phyloP scores from a whole-genome alignment of 2,113 vertebrate genomes.

The Desmodus rotundus region DNA sequence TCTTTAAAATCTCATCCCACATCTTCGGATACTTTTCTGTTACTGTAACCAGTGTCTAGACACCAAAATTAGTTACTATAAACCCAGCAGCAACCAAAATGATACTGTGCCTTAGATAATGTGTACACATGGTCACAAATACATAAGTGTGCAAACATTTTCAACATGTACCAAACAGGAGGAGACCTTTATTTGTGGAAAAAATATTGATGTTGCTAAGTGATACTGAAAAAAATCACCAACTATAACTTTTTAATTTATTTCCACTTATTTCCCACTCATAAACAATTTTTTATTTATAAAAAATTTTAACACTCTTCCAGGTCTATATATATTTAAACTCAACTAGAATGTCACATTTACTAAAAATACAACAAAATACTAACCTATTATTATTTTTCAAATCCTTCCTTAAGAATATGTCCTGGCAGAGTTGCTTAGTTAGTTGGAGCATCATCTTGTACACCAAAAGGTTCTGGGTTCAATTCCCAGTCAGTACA shows the following conservation, averaged over 20 bases:
- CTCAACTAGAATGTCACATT: slow-evolving; percentile 56
- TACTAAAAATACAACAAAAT: slow-evolving; percentile 64
- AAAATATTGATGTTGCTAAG: slow-evolving; percentile 86
- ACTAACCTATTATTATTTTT: slow-evolving; percentile 38
- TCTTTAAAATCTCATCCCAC: slow-evolving; percentile 77
- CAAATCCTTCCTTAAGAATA: slow-evolving; percentile 20
- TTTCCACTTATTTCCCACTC: slow-evolving; percentile 30
- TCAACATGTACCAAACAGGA: slow-evolving; percentile 57
- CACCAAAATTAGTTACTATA: slow-evolving; percentile 80
- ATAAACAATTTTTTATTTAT: slow-evolving; percentile 70
- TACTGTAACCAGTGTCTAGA: slow-evolving; percentile 78
- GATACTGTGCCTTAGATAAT: slow-evolving; percentile 54
- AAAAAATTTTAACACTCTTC: slow-evolving; percentile 71
- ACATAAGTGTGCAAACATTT: slow-evolving; percentile 40
- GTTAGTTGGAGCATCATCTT: no score
- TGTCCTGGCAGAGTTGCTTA: not conserved
- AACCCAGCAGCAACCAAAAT: slow-evolving; percentile 43
- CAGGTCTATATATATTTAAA: slow-evolving; percentile 48
- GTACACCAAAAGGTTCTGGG: no score
- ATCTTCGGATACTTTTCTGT: slow-evolving; percentile 78
- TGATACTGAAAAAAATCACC: slow-evolving; percentile 61
- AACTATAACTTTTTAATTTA: slow-evolving; percentile 71
- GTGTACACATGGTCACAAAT: slow-evolving; percentile 67
- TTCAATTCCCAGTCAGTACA: no score
- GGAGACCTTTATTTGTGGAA: slow-evolving; percentile 79